These are phyloP conservation scores for Akabosia matsudoensis DNA, from an alignment of 1,140 invertebrate genomes.

Conservation along the genomic window DNA sequence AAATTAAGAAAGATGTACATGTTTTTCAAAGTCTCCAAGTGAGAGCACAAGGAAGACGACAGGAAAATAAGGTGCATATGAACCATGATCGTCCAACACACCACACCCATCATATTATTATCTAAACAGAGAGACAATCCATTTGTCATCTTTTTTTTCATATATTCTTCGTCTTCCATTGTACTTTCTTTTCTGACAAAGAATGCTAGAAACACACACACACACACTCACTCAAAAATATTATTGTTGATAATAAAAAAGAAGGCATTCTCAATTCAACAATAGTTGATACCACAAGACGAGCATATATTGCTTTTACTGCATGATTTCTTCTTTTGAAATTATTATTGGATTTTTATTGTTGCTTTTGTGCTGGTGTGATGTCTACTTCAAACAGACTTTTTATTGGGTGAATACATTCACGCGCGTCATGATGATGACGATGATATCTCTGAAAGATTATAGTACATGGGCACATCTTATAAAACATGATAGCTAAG, in stretches of 20 bases:
- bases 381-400: not conserved
- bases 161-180: not conserved
- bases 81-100: not conserved
- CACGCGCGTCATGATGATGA: not conserved
- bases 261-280: not conserved
- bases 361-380: not conserved
- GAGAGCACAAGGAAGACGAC: not conserved
- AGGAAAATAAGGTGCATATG: constrained; percentile 6
- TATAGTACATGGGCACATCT: not conserved
- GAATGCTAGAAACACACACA: not conserved
- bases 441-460: not conserved
- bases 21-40: not conserved
- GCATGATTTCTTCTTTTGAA: constrained; percentile 6
- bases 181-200: not conserved
- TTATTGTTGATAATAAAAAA: not conserved
- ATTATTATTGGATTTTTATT: constrained; percentile 13
- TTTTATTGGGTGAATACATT: not conserved
- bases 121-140: not conserved
- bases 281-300: not conserved
- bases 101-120: constrained; percentile 2
- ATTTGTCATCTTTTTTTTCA: not conserved
- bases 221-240: not conserved
- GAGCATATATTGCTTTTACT: not conserved
- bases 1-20: not conserved
- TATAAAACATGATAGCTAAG: not conserved